A percentile compares a stretch with the other conserved stretches of the same genome.
These are phyloP conservation scores for Drosophila anomalata DNA, from an alignment of 2,888 invertebrate species.

Conservation along the genomic window DNA sequence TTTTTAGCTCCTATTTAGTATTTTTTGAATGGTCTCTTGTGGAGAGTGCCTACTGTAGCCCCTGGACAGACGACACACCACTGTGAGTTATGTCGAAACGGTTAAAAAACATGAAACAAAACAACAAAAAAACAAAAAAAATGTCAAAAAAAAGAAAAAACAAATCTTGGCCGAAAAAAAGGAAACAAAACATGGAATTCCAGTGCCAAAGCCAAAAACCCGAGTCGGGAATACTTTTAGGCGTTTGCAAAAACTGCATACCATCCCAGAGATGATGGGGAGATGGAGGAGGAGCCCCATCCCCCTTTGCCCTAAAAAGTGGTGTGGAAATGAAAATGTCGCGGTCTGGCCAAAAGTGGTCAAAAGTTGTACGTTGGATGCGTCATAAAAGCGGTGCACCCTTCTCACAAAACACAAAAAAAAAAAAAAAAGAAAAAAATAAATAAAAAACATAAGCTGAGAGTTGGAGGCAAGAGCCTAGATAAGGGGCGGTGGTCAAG, in stretches of 20 bases:
- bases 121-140: conserved; percentile 1
- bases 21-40: background rate
- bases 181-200: conserved; percentile 17
- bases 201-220: conserved; percentile 45
- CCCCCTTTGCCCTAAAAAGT: conserved; percentile 8
- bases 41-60: conserved; percentile 8
- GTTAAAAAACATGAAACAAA: conserved; percentile 13
- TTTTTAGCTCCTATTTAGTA: background rate
- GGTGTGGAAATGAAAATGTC: conserved; percentile 74
- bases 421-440: background rate
- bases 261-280: conserved; percentile 15
- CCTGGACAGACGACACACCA: conserved; percentile 4
- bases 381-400: conserved; percentile 60
- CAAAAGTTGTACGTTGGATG: conserved; percentile 66
- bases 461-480: background rate
- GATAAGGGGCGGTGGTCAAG: conserved; percentile 3
- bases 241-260: conserved; percentile 60
- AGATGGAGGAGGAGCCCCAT: background rate
- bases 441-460: conserved; percentile 27
- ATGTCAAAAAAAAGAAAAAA: background rate
- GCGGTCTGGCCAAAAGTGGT: conserved; percentile 69
- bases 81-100: conserved; percentile 37
- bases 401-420: conserved; percentile 4
- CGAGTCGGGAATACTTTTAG: conserved; percentile 60
- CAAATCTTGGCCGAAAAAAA: conserved; percentile 32